Percentiles rank a stretch among this genome's conserved stretches.
Conservation (phyloP, 2,113 vertebrate genomes). For the Xiphorhynchus elegans region DNA sequence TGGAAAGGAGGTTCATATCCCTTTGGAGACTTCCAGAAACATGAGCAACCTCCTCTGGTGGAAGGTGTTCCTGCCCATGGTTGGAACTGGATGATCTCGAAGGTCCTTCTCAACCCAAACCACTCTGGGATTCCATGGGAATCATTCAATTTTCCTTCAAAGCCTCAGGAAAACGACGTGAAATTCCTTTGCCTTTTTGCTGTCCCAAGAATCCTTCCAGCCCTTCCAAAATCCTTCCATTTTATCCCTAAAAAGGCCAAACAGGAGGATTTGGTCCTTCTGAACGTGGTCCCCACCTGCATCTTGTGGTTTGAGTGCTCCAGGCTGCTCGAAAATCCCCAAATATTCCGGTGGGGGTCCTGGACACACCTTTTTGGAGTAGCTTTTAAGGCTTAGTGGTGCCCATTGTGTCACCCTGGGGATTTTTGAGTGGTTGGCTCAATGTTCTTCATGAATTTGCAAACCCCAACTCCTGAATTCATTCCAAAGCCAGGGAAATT, state of each 20-base stretch:
- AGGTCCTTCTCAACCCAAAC: background rate
- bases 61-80: background rate
- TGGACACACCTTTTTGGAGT: fast-evolving
- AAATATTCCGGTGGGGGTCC: background rate
- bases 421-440: background rate
- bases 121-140: background rate
- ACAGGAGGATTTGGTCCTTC: too few relatives aligned
- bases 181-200: background rate
- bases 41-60: background rate
- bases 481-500: too few relatives aligned
- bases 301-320: too few relatives aligned
- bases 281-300: too few relatives aligned
- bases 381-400: background rate
- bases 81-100: background rate
- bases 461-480: background rate
- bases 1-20: background rate
- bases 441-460: background rate
- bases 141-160: background rate
- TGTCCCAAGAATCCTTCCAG: background rate
- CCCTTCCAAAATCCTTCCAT: background rate
- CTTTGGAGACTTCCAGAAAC: background rate
- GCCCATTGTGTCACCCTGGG: too few relatives aligned
- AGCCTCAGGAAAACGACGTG: background rate
- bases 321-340: background rate
- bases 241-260: background rate